Percentiles rank a stretch among this genome's conserved stretches.
Conservation (phyloP, 2,113 vertebrate genomes). For the Takifugu bimaculatus region DNA sequence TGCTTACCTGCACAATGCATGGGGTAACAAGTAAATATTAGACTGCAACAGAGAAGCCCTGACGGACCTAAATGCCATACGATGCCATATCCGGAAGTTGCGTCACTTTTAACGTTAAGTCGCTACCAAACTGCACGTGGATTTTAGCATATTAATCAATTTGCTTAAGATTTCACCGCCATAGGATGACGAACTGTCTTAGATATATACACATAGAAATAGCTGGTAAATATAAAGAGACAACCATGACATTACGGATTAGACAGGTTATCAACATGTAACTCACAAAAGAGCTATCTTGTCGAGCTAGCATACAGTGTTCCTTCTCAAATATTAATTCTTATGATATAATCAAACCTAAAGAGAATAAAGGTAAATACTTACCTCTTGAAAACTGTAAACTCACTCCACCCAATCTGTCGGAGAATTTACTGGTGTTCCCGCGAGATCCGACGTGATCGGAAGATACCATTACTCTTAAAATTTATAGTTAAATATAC, state of each 20-base stretch:
- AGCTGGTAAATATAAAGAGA: too few relatives aligned
- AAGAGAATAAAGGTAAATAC: not conserved
- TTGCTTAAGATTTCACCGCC: not conserved
- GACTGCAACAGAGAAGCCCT: not conserved
- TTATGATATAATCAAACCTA: not conserved
- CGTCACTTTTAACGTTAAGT: conserved; percentile 21
- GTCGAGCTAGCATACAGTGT: not conserved
- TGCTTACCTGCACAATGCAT: conserved; percentile 19
- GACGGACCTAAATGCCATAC: conserved; percentile 1
- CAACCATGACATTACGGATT: too few relatives aligned
- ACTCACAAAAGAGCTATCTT: not conserved
- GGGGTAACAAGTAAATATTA: conserved; percentile 8
- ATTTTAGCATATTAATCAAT: not conserved
- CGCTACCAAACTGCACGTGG: conserved; percentile 12
- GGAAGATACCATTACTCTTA: conserved; percentile 45
- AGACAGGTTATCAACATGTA: too few relatives aligned
- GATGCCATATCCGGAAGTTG: conserved; percentile 33
- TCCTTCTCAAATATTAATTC: not conserved
- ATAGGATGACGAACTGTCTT: too few relatives aligned
- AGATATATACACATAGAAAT: too few relatives aligned
- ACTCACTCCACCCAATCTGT: not conserved
- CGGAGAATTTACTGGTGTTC: not conserved
- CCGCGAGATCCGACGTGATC: conserved; percentile 51
- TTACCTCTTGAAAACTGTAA: conserved; percentile 30
- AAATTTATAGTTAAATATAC: not conserved